Percentiles rank a stretch among this genome's conserved stretches.
Conservation (phyloP, 2,797 vertebrate species). For the Coluber constrictor region DNA sequence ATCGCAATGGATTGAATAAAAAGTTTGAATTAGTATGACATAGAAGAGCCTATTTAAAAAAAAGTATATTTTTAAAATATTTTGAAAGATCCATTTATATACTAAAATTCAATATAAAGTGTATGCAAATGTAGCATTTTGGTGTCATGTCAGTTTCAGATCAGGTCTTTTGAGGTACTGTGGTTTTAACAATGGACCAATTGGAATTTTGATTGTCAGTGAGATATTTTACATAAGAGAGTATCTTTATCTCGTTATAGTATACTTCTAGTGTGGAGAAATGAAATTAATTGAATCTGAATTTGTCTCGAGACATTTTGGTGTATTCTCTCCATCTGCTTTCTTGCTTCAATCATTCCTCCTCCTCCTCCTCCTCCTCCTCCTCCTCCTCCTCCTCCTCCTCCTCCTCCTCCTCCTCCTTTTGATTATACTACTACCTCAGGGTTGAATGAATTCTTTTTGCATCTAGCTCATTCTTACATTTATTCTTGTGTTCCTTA, state of each 20-base stretch:
- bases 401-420: neutral
- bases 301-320: neutral
- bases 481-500: neutral
- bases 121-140: conserved; percentile 56
- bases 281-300: neutral
- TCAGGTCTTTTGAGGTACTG: conserved; percentile 47
- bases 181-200: conserved; percentile 52
- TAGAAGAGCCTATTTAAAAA: conserved; percentile 22
- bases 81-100: conserved; percentile 16
- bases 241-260: neutral
- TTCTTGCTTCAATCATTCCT: neutral
- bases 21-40: conserved; percentile 17
- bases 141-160: conserved; percentile 59
- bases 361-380: neutral
- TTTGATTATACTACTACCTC: neutral
- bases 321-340: neutral
- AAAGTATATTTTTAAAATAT: neutral
- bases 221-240: conserved; percentile 11
- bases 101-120: conserved; percentile 45
- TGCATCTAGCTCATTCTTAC: neutral
- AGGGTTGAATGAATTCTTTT: neutral
- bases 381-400: neutral
- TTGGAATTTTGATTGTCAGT: conserved; percentile 39
- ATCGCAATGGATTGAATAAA: conserved; percentile 3
- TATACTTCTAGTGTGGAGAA: neutral